Base-by-base conservation (phyloP, 2,797 vertebrate species). In the Babyrousa celebensis region DNA sequence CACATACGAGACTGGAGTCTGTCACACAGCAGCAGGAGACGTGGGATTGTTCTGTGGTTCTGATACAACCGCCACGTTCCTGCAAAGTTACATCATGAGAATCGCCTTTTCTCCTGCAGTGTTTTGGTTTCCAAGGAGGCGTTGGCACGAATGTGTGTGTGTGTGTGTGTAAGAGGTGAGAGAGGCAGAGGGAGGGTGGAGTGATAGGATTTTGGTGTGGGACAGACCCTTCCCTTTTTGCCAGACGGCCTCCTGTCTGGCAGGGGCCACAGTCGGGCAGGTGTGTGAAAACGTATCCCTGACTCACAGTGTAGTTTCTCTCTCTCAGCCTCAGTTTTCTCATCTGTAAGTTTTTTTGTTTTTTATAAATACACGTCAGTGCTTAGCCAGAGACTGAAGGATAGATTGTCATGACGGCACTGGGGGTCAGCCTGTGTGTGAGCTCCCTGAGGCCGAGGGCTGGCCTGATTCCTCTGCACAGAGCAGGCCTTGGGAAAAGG, bases 11-110 rank as follows among this genome's bases (percentile, higher is more conserved):
- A 94, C 80, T 68, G 84, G 82, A 94, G 88, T 95, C 84, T 97
- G 95, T 97, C 92, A 91, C 80, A 88, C 56, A 43, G 93, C 95
- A 92, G 68, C 72, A 83, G 72, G 92, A 96, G 96, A 91, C 0
- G 3, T 74, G 80, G 93, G 78, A 84, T 88, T 75, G 90, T 97
- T 97, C 96, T 98, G 94, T 92, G 98, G 68, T 90, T 94, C 94
- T 97, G 95, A 97, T 96, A 74, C 77, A 96, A 97, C 97, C 97
- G 96, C 98, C 98, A 98, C 96, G 63, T 98, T 98, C 98, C 97
- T 97, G 96, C 90, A 60, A 91, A 97, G 91, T 98, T 97, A 95
- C 89, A n/a, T 97, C 83, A 98, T 96, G 96, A 98, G 96, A 98
- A 98, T 95, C 54, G 70, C 85, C 96, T 94, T 97, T 94, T 96